Evolutionary conservation across 2,113 vertebrate genomes (phyloP).

Genomic region (Artemisiospiza belli): DNA sequence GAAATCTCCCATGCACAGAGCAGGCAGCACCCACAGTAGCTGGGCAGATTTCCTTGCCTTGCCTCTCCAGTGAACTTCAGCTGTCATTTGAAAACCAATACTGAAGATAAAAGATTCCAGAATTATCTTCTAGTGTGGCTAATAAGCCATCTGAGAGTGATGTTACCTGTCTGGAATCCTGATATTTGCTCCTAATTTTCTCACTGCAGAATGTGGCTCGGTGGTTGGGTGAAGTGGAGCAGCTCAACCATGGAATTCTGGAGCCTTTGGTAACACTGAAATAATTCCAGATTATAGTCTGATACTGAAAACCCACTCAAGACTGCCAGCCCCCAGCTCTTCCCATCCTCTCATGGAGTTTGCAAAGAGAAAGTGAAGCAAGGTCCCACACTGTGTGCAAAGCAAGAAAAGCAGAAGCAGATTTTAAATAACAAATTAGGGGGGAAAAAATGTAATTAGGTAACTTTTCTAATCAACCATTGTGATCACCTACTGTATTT

Average conservation of each 20-base stretch:
- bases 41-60: background rate
- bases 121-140: background rate
- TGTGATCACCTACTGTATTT: background rate
- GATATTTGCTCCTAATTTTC: background rate
- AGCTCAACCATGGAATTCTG: rapidly evolving
- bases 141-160: background rate
- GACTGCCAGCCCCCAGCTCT: background rate
- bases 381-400: background rate
- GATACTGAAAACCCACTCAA: background rate
- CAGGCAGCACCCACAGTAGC: background rate
- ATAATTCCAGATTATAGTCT: background rate
- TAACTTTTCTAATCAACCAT: background rate
- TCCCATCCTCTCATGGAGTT: background rate
- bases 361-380: background rate
- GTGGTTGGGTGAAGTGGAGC: background rate
- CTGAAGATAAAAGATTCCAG: background rate
- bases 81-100: background rate
- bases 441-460: background rate
- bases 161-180: background rate
- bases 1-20: background rate
- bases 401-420: background rate
- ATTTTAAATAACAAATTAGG: background rate
- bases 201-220: background rate
- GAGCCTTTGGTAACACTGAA: background rate
- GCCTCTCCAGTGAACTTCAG: background rate